Evolutionary conservation across 2,888 invertebrate species (phyloP).

Genomic region (Quadroppia sp.): DNA sequence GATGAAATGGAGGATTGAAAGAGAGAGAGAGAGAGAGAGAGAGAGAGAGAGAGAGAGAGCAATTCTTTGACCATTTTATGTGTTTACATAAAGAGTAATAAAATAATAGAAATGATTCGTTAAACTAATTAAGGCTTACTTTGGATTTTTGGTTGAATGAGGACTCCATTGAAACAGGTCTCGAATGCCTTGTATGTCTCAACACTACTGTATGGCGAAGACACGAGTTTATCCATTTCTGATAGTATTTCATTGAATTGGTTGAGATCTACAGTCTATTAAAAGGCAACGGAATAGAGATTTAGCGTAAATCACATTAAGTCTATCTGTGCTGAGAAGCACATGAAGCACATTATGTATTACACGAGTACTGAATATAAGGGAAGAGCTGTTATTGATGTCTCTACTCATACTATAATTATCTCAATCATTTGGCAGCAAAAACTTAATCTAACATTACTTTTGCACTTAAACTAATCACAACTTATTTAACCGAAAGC

Average conservation of each 20-base stretch:
- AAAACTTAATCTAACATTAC: constrained; percentile 9
- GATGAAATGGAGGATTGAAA: too few relatives aligned
- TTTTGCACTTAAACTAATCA: background rate
- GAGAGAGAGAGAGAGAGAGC: too few relatives aligned
- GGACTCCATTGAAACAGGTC: constrained; percentile 44
- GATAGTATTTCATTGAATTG: constrained; percentile 3
- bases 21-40: too few relatives aligned
- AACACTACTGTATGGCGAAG: constrained; percentile 40
- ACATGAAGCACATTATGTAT: background rate
- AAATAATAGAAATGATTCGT: background rate
- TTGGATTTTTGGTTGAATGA: constrained; percentile 43
- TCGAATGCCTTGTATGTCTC: constrained; percentile 45
- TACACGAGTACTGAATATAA: background rate
- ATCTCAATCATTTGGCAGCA: constrained; percentile 12
- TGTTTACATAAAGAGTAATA: too few relatives aligned
- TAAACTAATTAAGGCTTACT: constrained; percentile 33
- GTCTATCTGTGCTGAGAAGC: background rate
- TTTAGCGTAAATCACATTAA: constrained; percentile 15
- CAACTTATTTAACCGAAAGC: background rate
- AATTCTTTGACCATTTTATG: too few relatives aligned
- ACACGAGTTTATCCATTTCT: constrained; percentile 43
- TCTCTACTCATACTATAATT: constrained; percentile 17
- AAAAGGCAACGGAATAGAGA: background rate
- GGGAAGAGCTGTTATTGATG: constrained; percentile 1
- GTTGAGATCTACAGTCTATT: background rate